Conservation (phyloP, 2,113 vertebrate species). For the Puma concolor region DNA sequence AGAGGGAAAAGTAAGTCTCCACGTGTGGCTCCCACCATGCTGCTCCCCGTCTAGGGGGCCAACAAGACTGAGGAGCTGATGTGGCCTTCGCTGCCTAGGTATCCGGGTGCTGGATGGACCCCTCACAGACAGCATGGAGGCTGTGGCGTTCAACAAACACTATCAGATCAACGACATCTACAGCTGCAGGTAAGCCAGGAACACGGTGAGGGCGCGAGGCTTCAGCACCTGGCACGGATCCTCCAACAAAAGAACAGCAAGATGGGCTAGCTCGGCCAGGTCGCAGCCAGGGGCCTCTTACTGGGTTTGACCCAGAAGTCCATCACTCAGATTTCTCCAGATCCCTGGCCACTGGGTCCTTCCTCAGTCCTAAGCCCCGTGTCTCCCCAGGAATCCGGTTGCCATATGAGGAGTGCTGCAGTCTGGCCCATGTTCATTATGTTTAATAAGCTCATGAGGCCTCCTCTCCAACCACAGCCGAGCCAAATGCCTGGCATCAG, state of each 20-base stretch:
- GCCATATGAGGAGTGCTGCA: neutral
- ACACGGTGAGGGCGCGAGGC: neutral
- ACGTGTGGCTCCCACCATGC: neutral
- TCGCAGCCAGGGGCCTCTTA: too few species aligned
- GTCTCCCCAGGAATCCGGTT: neutral
- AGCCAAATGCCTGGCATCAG: neutral
- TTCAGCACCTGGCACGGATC: too few species aligned
- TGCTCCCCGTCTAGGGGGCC: neutral
- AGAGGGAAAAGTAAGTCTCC: neutral
- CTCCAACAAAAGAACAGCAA: neutral
- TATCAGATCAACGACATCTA: slow-evolving; percentile 99
- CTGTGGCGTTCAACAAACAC: slow-evolving; percentile 98
- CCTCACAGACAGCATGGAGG: slow-evolving; percentile 98
- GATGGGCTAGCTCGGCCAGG: neutral
- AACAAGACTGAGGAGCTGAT: neutral
- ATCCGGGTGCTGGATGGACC: slow-evolving; percentile 97
- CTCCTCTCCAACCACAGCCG: neutral
- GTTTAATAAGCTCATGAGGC: neutral
- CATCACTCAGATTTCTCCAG: neutral
- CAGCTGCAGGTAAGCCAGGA: slow-evolving; percentile 94
- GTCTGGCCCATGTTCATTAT: neutral
- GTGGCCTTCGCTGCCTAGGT: slow-evolving; percentile 85
- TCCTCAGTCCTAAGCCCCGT: neutral
- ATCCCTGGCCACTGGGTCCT: neutral
- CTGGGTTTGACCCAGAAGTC: neutral